A percentile compares a stretch with the other conserved stretches of the same genome.
phyloP scores from a whole-genome alignment of 2,797 vertebrate genomes.

The Tapirus indicus region DNA sequence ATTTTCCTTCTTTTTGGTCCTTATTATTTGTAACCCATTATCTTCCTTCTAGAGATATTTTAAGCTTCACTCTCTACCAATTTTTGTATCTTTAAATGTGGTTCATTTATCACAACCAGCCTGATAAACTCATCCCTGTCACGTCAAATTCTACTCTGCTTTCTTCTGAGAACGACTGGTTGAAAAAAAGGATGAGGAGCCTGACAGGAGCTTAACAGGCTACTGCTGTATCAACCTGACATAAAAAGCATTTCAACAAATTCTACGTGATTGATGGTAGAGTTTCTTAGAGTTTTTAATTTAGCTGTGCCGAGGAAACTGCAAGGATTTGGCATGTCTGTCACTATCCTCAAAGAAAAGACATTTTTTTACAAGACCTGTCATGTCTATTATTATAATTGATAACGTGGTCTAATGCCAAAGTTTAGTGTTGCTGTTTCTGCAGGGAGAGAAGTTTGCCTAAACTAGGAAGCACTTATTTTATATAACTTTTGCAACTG shows the following conservation, averaged over 20 bases:
- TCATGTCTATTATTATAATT: slow-evolving; percentile 40
- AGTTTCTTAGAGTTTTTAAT: slow-evolving; percentile 38
- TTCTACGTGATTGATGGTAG: slow-evolving; percentile 26
- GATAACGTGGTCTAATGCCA: neutral
- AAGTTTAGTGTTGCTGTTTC: slow-evolving; percentile 36
- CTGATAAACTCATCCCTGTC: neutral
- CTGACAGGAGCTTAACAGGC: slow-evolving; percentile 26
- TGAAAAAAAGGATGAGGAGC: neutral
- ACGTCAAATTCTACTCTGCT: slow-evolving; percentile 13
- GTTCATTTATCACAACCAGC: neutral
- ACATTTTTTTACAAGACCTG: neutral
- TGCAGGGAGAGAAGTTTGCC: neutral
- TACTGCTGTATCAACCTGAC: slow-evolving; percentile 10
- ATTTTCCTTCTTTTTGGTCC: neutral
- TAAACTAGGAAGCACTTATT: neutral
- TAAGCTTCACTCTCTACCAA: neutral
- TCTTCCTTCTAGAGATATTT: slow-evolving; percentile 13
- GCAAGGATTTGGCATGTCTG: neutral
- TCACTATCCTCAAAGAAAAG: slow-evolving; percentile 65
- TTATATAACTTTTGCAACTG: slow-evolving; percentile 41
- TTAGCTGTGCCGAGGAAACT: slow-evolving; percentile 42
- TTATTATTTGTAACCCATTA: slow-evolving; percentile 5
- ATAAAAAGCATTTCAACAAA: slow-evolving; percentile 63
- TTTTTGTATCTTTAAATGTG: neutral
- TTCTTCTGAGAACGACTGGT: slow-evolving; percentile 48